A percentile compares a stretch with the other conserved stretches of the same genome.
Conservation (phyloP, 2,888 invertebrate species). For the Eueremaeus valkanovi region DNA sequence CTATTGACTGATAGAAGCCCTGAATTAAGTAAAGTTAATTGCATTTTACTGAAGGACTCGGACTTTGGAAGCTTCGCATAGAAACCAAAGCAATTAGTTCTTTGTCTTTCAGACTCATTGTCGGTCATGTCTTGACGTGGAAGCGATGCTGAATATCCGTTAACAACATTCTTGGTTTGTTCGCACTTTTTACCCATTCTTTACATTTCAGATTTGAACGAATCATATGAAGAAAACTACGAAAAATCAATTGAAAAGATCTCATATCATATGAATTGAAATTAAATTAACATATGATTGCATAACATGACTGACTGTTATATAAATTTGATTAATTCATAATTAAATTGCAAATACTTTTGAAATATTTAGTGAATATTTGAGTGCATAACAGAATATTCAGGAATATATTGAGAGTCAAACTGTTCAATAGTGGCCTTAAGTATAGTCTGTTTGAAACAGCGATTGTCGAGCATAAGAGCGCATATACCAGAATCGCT, state of each 20-base stretch:
- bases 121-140: neutral
- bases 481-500: constrained; percentile 6
- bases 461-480: neutral
- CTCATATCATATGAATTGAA: neutral
- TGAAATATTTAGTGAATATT: no score
- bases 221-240: neutral
- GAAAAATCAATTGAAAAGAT: no score
- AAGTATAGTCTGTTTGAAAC: no score
- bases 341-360: no score
- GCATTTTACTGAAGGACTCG: constrained; percentile 33
- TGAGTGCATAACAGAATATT: no score
- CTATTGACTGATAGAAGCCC: constrained; percentile 1
- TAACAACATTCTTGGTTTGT: neutral
- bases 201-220: neutral
- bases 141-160: neutral
- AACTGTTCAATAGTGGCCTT: no score
- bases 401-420: no score
- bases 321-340: no score
- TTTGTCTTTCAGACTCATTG: neutral
- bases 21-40: constrained; percentile 37
- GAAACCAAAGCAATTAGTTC: constrained; percentile 4
- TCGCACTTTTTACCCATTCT: neutral
- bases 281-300: no score
- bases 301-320: no score
- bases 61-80: constrained; percentile 36